Evolutionary conservation across 2,113 vertebrate genomes (phyloP).

Genomic region (Poeciliopsis retropinna): DNA sequence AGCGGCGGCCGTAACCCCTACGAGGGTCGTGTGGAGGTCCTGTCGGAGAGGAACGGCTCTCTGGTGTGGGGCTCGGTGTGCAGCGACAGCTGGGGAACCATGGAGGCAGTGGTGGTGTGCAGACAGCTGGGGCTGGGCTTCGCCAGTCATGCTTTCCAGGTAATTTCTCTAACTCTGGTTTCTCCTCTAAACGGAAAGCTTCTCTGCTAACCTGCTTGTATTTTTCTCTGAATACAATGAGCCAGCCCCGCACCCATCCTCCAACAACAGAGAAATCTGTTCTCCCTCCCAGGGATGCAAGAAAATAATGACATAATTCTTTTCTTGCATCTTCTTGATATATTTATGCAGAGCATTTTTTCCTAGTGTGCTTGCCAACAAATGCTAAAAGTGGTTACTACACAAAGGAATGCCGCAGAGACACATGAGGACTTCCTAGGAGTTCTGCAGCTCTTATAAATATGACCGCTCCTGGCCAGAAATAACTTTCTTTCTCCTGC

Average conservation of each 20-base stretch:
- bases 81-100: conserved; percentile 89
- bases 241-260: too few relatives aligned
- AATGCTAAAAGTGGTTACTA: too few relatives aligned
- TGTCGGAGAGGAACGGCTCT: conserved; percentile 86
- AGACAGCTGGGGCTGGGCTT: conserved; percentile 93
- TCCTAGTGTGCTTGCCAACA: too few relatives aligned
- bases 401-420: too few relatives aligned
- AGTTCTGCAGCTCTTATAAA: background rate
- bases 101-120: conserved; percentile 97
- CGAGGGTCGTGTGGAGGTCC: conserved; percentile 93
- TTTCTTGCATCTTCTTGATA: too few relatives aligned
- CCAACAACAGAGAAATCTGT: too few relatives aligned
- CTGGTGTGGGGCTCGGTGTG: conserved; percentile 91
- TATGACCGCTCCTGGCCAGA: background rate
- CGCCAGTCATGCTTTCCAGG: conserved; percentile 92
- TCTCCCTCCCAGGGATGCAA: too few relatives aligned
- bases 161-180: conserved; percentile 46
- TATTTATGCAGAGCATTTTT: too few relatives aligned
- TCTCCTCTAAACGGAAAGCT: background rate
- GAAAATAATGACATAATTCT: too few relatives aligned
- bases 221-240: background rate
- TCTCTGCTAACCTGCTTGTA: background rate
- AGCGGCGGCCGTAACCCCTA: conserved; percentile 87
- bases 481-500: background rate
- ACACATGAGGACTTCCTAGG: too few relatives aligned